A percentile compares a stretch with the other conserved stretches of the same genome.
These are phyloP conservation scores for Diplogasteroides magnus DNA, from an alignment of 1,140 invertebrate species.

Conservation along the genomic window DNA sequence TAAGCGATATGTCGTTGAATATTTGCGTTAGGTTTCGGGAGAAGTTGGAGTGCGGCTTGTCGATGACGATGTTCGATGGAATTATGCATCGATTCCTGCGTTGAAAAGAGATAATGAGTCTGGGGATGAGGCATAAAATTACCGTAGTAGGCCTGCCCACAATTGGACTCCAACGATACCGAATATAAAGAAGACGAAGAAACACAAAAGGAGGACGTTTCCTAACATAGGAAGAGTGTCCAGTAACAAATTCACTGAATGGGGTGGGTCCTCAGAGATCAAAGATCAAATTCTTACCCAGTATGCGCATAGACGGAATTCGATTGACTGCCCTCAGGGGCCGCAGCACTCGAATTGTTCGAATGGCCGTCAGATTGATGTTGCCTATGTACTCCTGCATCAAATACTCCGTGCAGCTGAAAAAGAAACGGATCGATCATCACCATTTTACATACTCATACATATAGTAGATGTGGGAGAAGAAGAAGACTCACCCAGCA, in stretches of 20 bases:
- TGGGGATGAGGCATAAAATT: too few relatives aligned
- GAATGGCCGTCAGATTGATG: slow-evolving; percentile 92
- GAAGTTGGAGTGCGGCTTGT: too few relatives aligned
- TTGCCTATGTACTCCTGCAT: slow-evolving; percentile 83
- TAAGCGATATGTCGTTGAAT: too few relatives aligned
- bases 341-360: slow-evolving; percentile 90
- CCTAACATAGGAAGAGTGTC: slow-evolving; percentile 98
- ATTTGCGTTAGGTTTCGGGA: too few relatives aligned
- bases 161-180: slow-evolving; percentile 98
- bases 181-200: slow-evolving; percentile 99
- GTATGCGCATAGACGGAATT: slow-evolving; percentile 87
- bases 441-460: neutral
- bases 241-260: slow-evolving; percentile 68
- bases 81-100: too few relatives aligned
- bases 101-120: too few relatives aligned
- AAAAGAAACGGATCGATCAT: slow-evolving; percentile 50
- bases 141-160: slow-evolving; percentile 80
- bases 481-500: slow-evolving; percentile 71
- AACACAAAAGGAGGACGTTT: slow-evolving; percentile 93
- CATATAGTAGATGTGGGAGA: slow-evolving; percentile 2
- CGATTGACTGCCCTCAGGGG: slow-evolving; percentile 95
- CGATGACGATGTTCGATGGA: too few relatives aligned
- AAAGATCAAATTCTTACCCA: slow-evolving; percentile 29
- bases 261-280: slow-evolving; percentile 3
- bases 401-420: slow-evolving; percentile 83